Conservation (phyloP, 2,113 vertebrate species). For the Glaucomys volans region DNA sequence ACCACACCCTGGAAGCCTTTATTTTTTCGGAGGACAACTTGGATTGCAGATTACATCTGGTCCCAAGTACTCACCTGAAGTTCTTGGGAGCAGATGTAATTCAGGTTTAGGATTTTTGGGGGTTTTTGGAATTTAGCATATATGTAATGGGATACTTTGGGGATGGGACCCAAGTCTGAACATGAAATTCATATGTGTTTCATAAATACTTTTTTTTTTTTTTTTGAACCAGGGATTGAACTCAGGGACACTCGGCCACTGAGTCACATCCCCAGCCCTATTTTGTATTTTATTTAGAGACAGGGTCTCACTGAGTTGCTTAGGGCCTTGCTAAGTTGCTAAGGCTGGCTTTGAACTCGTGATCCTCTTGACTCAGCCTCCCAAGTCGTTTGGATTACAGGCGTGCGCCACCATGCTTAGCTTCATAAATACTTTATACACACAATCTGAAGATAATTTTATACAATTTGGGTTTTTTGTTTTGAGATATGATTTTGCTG, state of each 20-base stretch:
- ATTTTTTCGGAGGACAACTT: not conserved
- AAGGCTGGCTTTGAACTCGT: no score
- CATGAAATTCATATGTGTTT: not conserved
- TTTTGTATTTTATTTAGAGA: no score
- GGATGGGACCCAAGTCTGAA: not conserved
- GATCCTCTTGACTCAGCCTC: no score
- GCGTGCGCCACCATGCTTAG: no score
- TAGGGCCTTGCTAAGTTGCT: no score
- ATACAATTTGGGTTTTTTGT: not conserved
- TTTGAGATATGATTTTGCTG: not conserved
- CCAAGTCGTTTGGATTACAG: no score
- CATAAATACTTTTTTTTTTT: not conserved
- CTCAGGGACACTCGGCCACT: no score
- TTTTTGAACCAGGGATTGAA: no score
- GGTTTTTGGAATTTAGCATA: not conserved
- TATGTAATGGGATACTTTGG: not conserved
- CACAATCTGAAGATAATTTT: not conserved
- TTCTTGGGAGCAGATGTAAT: not conserved
- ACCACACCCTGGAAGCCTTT: not conserved
- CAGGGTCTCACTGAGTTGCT: no score
- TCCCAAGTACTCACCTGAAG: not conserved
- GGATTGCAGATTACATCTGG: not conserved
- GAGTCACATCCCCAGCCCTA: no score
- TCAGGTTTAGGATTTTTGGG: not conserved
- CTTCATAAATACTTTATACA: not conserved